phyloP scores from a whole-genome alignment of 2,797 vertebrate genomes.

The Chaetodon trifasciatus region DNA sequence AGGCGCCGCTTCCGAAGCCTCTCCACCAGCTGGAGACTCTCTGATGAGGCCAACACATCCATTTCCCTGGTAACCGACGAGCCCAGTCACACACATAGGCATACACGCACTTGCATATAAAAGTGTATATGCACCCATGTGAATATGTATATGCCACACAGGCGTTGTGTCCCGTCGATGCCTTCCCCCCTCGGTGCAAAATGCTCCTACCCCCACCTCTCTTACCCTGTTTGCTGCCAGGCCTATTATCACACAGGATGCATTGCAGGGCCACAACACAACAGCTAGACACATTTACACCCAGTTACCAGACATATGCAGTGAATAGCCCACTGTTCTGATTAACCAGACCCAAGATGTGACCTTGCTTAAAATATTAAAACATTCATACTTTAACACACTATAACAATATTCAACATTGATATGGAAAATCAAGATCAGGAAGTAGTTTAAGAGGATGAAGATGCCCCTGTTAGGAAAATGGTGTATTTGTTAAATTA shows the following conservation, averaged over 20 bases:
- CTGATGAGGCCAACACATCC: slow-evolving; percentile 90
- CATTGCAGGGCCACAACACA: slow-evolving; percentile 72
- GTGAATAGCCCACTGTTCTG: slow-evolving; percentile 45
- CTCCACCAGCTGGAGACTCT: slow-evolving; percentile 90
- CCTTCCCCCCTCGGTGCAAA: slow-evolving; percentile 16
- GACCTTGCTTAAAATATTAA: slow-evolving; percentile 21
- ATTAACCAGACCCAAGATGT: slow-evolving; percentile 50
- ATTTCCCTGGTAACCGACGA: slow-evolving; percentile 89
- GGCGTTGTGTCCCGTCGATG: slow-evolving; percentile 28
- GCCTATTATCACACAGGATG: slow-evolving; percentile 79
- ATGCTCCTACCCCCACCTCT: slow-evolving; percentile 15
- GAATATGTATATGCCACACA: slow-evolving; percentile 70
- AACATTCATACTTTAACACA: too few relatives aligned
- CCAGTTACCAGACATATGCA: slow-evolving; percentile 75
- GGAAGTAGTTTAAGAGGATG: not conserved
- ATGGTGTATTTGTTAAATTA: not conserved
- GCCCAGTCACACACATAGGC: slow-evolving; percentile 69
- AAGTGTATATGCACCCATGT: slow-evolving; percentile 68
- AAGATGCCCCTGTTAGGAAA: not conserved
- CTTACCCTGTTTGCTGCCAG: slow-evolving; percentile 66
- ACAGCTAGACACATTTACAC: slow-evolving; percentile 74
- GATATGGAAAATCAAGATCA: not conserved
- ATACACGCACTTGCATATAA: slow-evolving; percentile 64
- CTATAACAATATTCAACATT: too few relatives aligned
- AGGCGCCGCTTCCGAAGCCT: slow-evolving; percentile 87